Percentiles rank a stretch among this genome's conserved stretches.
Evolutionary conservation across 2,797 vertebrate genomes (phyloP).

Genomic region (Podarcis lilfordi): DNA sequence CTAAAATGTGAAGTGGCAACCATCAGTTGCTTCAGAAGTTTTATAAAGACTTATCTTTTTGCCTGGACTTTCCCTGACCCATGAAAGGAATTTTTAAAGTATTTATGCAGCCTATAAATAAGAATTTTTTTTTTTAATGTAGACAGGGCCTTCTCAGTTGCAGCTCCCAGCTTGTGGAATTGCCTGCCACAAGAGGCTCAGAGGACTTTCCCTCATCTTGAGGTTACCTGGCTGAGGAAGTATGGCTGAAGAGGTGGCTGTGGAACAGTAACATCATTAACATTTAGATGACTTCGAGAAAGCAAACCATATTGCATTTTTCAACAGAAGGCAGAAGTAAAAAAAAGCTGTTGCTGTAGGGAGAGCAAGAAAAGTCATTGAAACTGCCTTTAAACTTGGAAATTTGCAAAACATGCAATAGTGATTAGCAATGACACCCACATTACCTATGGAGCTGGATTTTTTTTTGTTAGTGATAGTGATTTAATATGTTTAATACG

Average conservation of each 20-base stretch:
- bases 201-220: no score
- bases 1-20: no score
- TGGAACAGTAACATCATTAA: not conserved
- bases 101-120: not conserved
- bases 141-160: no score
- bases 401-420: constrained; percentile 1
- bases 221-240: no score
- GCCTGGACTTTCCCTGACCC: no score
- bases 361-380: not conserved
- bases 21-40: no score
- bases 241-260: no score
- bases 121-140: no score
- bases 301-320: not conserved
- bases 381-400: constrained; percentile 19
- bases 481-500: constrained; percentile 38
- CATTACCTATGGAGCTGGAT: not conserved
- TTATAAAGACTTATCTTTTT: no score
- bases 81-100: not conserved
- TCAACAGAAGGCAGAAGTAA: not conserved
- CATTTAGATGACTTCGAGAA: not conserved
- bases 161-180: no score
- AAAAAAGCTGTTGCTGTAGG: not conserved
- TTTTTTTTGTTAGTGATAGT: constrained; percentile 26
- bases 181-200: no score
- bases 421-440: constrained; percentile 25